Conservation (phyloP, 2,888 invertebrate species). For the Tyria jacobaeae region DNA sequence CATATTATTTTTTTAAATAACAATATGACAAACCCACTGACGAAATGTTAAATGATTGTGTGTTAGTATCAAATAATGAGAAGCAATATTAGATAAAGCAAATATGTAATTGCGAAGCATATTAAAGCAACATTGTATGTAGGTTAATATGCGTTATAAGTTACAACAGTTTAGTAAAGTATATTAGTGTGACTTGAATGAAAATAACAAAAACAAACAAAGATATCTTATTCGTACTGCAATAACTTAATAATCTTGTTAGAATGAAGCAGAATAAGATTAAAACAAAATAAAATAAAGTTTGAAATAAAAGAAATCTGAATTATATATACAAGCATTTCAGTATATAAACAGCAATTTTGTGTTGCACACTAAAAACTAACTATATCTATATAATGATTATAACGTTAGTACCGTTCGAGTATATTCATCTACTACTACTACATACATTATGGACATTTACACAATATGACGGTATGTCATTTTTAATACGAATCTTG, state of each 20-base stretch:
- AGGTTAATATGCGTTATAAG: neutral
- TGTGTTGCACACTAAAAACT: conserved; percentile 46
- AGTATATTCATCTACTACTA: conserved; percentile 33
- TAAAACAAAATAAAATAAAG: neutral
- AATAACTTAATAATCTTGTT: no score
- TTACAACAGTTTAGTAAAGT: neutral
- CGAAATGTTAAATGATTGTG: neutral
- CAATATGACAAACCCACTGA: conserved; percentile 14
- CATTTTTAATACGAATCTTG: conserved; percentile 28
- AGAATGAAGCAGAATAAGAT: neutral
- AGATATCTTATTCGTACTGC: no score
- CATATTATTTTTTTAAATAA: conserved; percentile 16
- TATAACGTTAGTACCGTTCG: conserved; percentile 20
- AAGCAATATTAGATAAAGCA: conserved; percentile 50
- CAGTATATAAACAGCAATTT: conserved; percentile 54
- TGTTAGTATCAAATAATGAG: conserved; percentile 6
- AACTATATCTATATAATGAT: conserved; percentile 27
- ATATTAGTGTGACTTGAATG: neutral
- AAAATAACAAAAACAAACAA: no score
- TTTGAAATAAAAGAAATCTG: conserved; percentile 2
- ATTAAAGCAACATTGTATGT: conserved; percentile 16
- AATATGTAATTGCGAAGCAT: conserved; percentile 9
- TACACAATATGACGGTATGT: conserved; percentile 21
- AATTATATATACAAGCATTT: conserved; percentile 24
- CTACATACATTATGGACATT: conserved; percentile 27